Evolutionary conservation across 53 echinoderm and acorn worm genomes (phyloP), one percentile per base, ranked within the genome.

Genomic region (Echinometra lucunter): DNA sequence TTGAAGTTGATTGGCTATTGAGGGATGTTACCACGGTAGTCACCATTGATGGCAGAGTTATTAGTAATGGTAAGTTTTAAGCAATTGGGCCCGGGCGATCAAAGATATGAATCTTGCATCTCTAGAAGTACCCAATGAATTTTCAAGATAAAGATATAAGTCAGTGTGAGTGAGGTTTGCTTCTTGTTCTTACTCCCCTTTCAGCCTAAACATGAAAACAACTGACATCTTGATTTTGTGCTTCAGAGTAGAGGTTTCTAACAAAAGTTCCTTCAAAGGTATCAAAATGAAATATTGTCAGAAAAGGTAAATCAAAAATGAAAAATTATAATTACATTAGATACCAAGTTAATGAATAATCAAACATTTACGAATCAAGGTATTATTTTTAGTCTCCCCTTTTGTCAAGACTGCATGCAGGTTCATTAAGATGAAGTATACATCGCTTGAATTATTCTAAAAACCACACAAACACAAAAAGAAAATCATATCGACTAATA

Each of bases 141-240:
- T 42, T 42, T 42, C 42, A 78, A 78, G 21, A 78, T 18, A 35
- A 42, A 78, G 42, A 38, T 78, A 2, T n/a, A 78, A 38, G 2
- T 78, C 42, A 42, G 16, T 19, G 69, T 2, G 21, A 78, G 63
- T 21, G 16, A 15, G 17, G 28, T 85, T 45, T 85, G 49, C 49
- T 0, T 85, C 85, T 49, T 30, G n/a, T 49, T 49, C 47, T 85
- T 25, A 85, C 0, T n/a, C n/a, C 45, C 27, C 15, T 27, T 83
- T 85, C 85, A 85, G 85, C 85, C 85, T 85, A 27, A 85, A 37
- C 7, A 85, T 85, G 30, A 85, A 85, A 85, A 28, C 85, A 12
- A 0, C 12, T 81, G 6, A 42, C 81, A 81, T 47, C 49, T 85
- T 45, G 49, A 85, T 45, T 78, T 78, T 78, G 78, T 78, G 78